These are phyloP conservation scores for Zaprionus taronus DNA, from an alignment of 1,140 invertebrate genomes.

Conservation along the genomic window DNA sequence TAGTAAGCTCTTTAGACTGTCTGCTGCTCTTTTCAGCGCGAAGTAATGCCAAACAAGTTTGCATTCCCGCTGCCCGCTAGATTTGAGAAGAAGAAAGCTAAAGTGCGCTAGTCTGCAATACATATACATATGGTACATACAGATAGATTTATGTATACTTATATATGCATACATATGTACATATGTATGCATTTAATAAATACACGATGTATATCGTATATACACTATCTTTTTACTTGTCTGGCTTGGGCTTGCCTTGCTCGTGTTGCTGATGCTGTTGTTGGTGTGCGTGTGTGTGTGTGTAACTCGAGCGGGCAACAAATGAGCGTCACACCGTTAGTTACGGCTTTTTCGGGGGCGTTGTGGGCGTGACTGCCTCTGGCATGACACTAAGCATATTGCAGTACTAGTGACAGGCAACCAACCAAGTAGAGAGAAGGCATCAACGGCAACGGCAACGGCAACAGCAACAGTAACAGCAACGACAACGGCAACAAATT, in stretches of 20 bases:
- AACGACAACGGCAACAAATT: conserved; percentile 18
- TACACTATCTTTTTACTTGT: not conserved
- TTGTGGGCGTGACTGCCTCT: conserved; percentile 13
- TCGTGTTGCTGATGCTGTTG: not conserved
- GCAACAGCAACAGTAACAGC: not conserved
- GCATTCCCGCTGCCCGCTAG: too few relatives aligned
- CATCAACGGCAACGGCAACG: conserved; percentile 4
- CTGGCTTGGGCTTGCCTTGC: not conserved
- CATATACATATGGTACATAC: too few relatives aligned
- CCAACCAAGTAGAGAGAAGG: not conserved
- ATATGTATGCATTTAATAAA: not conserved
- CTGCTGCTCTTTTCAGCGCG: too few relatives aligned
- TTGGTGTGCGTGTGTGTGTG: not conserved
- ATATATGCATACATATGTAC: too few relatives aligned
- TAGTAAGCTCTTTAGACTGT: too few relatives aligned
- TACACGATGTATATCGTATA: not conserved
- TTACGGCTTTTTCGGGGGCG: conserved; percentile 14
- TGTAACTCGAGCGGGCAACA: conserved; percentile 28
- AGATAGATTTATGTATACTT: too few relatives aligned
- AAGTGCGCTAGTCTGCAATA: too few relatives aligned
- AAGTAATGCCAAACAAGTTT: too few relatives aligned
- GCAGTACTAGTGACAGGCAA: conserved; percentile 1
- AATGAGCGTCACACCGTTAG: conserved; percentile 37
- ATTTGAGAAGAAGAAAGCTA: too few relatives aligned
- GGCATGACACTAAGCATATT: conserved; percentile 36